Evolutionary conservation across 2,113 vertebrate genomes (phyloP), one percentile per base, ranked within the genome.

Genomic region (Vidua chalybeata): DNA sequence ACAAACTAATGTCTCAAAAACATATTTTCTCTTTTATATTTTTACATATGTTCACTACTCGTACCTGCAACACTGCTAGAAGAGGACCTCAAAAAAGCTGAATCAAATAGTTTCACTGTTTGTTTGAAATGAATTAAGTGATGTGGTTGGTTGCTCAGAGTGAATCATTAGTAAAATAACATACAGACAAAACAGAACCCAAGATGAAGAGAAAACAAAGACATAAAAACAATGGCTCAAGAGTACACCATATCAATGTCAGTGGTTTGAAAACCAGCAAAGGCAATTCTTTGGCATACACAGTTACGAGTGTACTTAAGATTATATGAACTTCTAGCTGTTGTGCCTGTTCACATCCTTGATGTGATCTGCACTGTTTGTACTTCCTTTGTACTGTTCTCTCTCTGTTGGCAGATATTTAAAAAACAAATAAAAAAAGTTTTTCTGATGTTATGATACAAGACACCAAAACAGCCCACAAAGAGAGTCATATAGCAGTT

Each of bases 1-100:
- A 95, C 71, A 88, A 95, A 91, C 46, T 63, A 76, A 69, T 41
- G 30, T 91, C 37, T 64, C 63, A 89, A 71, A 92, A 84, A 51
- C 28, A 13, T 41, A 67, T 43, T 58, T 81, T 33, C 20, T 77
- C 24, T 30, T 84, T 71, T 43, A 30, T 27, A 23, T 33, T 66
- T 88, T 46, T 33, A 61, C 5, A 72, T 22, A 55, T 18, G 35
- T 20, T 74, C 31, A 79, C 9, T 61, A 77, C 20, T 13, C 17
- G 16, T 4, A 87, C 33, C 28, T 93, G 72, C 46, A 80, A 49
- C 27, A 72, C 37, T 54, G 41, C 13, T 67, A 49, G 22, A 14
- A 91, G 8, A 11, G 20, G 15, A 43, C 18, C 15, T 67, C 26
- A 58, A 84, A 88, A 91, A 33, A 73, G 31, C 24, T 63, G 63